phyloP scores from a whole-genome alignment of 1,140 invertebrate species.

The Phortica variegata region DNA sequence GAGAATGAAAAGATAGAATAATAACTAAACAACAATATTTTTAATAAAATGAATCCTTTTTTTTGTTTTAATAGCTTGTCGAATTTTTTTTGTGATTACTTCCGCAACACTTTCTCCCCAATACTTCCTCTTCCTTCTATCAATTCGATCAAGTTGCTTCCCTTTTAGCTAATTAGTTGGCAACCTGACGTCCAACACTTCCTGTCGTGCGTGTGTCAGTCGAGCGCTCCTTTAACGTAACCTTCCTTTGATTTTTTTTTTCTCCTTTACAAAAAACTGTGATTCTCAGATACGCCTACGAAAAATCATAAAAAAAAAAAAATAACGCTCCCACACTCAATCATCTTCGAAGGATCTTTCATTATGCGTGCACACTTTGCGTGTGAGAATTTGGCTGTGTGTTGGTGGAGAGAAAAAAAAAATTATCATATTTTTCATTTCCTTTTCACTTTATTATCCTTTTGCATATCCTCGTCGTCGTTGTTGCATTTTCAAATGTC shows the following conservation, averaged over 20 bases:
- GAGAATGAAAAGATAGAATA: slow-evolving; percentile 5
- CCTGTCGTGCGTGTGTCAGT: slow-evolving; percentile 47
- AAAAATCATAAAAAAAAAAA: too few species aligned
- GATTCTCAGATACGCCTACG: too few species aligned
- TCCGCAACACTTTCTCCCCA: slow-evolving; percentile 26
- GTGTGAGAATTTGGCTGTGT: neutral
- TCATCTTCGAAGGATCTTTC: too few species aligned
- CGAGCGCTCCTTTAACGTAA: slow-evolving; percentile 24
- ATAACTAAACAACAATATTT: slow-evolving; percentile 13
- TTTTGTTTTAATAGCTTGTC: slow-evolving; percentile 23
- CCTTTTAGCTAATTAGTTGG: too few species aligned
- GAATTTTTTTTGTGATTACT: slow-evolving; percentile 36
- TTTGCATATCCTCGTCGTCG: slow-evolving; percentile 11
- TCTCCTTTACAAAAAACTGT: too few species aligned
- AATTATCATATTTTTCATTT: slow-evolving; percentile 55
- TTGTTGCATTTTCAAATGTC: slow-evolving; percentile 42
- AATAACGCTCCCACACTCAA: slow-evolving; percentile 35
- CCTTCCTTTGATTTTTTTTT: too few species aligned
- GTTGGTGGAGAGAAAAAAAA: slow-evolving; percentile 14
- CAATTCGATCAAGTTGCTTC: too few species aligned
- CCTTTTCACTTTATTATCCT: slow-evolving; percentile 48
- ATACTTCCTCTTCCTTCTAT: too few species aligned
- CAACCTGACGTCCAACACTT: slow-evolving; percentile 9
- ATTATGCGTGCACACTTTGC: too few species aligned
- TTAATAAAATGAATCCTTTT: slow-evolving; percentile 34